Base-by-base conservation (phyloP, 2,888 invertebrate genomes). In the Cryptus viduatorius region DNA sequence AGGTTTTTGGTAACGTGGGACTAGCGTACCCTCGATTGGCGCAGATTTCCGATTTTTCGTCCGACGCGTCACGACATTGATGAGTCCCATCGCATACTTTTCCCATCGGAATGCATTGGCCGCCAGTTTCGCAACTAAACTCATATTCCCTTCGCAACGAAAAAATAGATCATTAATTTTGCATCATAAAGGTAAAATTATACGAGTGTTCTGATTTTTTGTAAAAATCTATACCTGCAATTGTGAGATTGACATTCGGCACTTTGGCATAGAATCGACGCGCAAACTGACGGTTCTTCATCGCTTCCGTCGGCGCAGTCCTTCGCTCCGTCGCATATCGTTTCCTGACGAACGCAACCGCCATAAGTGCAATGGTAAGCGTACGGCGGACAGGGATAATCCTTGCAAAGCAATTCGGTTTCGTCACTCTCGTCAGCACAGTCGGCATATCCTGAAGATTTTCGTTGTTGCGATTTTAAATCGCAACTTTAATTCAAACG, bases 301-400 rank as follows among this genome's bases (percentile, higher is more conserved):
- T 91, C 92, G 4, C 88, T 88, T 1, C 89, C 91, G 42, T 92
- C 91, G 64, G 88, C 48, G 75, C 91, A 92, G 67, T 91, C 91
- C 67, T 89, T 90, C 0, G 87, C 64, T 14, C 90, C 90, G 46
- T 92, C 90, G 56, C 91, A 92, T 8, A 91, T 71, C 4, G 88
- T 87, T 87, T 92, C 91, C 59, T 78, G 88, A 68, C 89, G 81
- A 48, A 91, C 80, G 59, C 91, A 92, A 4, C 90, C 91, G 5
- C 91, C 91, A 48, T 91, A 90, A 0, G 80, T 80, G 48, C 91
- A 92, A 12, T 88, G 87, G 68, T 87, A 91, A 2, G 89, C 86
- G 65, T 89, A 68, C 10, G 82, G 64, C 16, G 91, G 89, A 79
- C 91, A 91, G 3, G 86, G 76, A 68, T 88, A 89, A n/a, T 90